Base-by-base conservation (phyloP, 2,797 vertebrate genomes). In the Mus spretus region DNA sequence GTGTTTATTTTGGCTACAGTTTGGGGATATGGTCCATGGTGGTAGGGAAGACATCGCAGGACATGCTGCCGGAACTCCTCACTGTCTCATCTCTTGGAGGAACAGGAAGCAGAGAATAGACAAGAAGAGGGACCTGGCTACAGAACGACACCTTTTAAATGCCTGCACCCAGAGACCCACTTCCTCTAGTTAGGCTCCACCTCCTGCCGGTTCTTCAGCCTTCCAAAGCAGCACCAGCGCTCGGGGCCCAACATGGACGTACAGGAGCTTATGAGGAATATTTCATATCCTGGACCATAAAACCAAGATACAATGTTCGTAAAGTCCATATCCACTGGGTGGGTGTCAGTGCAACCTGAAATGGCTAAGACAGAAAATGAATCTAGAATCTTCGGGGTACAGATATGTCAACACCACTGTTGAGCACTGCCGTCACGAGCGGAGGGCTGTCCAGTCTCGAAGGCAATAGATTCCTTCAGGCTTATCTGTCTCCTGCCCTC, bases 361-460 rank as follows among this genome's bases (percentile, higher is more conserved):
- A 79, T 44, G 37, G 40, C 22, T 77, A 14, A 75, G 55, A 85
- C 37, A 34, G 59, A n/a, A 84, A 70, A 26, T 59, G 59, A 67
- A 65, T 91, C 37, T 79, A 59, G 89, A 77, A 50, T 63, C 44
- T 31, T 26, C 19, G 0, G 80, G 19, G 31, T 57, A 50, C 13
- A 28, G 67, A 6, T 61, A 11, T 26, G 44, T 92, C 3, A 1
- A 22, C 12, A 19, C 4, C 22, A 20, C 53, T 31, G 26, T 90
- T 63, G 47, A 57, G 28, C 24, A 31, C 2, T 63, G 81, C 11
- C 2, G 0, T 20, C 31, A 6, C 31, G 4, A 83, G 17, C 3
- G 0, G 6, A 59, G 14, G 13, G 20, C 3, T 3, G 0, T 15
- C 40, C 86, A 47, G 4, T 84, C 59, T 50, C 2, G 2, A 11